A percentile compares a stretch with the other conserved stretches of the same genome.
Evolutionary conservation across 2,888 invertebrate genomes (phyloP).

Genomic region (Brenthis ino): DNA sequence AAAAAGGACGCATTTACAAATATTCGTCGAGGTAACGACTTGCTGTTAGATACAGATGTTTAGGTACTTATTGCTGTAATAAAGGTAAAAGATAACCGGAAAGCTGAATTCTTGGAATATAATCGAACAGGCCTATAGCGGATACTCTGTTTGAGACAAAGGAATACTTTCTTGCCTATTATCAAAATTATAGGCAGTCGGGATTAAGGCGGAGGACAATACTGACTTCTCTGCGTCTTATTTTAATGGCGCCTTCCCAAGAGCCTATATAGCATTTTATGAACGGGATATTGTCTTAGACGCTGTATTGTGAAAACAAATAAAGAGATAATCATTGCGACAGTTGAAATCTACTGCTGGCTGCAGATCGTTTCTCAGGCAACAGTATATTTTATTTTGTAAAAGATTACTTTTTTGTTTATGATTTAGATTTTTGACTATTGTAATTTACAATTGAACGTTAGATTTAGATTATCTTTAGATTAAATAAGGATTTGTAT

Average conservation of each 20-base stretch:
- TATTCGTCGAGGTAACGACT: constrained; percentile 14
- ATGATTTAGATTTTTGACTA: too few relatives aligned
- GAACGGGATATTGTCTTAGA: constrained; percentile 60
- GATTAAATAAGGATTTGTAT: too few relatives aligned
- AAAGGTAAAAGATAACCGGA: constrained; percentile 45
- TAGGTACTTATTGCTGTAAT: constrained; percentile 24
- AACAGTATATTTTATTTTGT: too few relatives aligned
- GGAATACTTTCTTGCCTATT: constrained; percentile 80
- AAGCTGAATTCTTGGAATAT: constrained; percentile 48
- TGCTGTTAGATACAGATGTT: constrained; percentile 21
- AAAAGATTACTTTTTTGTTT: too few relatives aligned
- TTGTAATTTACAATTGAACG: too few relatives aligned
- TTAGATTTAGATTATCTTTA: too few relatives aligned
- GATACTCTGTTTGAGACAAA: constrained; percentile 72
- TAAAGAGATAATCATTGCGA: constrained; percentile 46
- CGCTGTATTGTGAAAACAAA: constrained; percentile 53
- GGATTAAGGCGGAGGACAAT: constrained; percentile 64
- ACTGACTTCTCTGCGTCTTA: constrained; percentile 59
- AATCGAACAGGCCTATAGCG: constrained; percentile 72
- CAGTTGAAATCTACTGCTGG: constrained; percentile 43
- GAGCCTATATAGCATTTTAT: constrained; percentile 67
- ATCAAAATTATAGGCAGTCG: constrained; percentile 77
- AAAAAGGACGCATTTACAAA: constrained; percentile 13
- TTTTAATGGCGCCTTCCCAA: constrained; percentile 71
- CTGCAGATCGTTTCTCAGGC: constrained; percentile 28